Evolutionary conservation across 2,113 vertebrate genomes (phyloP), one percentile per base, ranked within the genome.

Genomic region (Odontesthes bonariensis): DNA sequence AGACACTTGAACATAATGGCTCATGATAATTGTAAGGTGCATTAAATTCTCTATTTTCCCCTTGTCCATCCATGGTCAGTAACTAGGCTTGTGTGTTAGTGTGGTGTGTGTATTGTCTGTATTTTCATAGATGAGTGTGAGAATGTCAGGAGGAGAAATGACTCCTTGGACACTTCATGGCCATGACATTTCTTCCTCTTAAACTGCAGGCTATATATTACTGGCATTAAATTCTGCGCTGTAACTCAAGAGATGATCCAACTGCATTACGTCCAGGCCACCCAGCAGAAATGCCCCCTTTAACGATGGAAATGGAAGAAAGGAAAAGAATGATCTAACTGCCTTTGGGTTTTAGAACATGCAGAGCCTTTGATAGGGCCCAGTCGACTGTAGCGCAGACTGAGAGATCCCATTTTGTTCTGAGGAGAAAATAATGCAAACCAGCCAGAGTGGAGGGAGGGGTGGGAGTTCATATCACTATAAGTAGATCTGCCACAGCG

Each of bases 401-500:
- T 77, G 81, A 89, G 74, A 90, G 81, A 87, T 87, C 83, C 70
- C 83, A 80, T 83, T 89, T 75, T 80, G 69, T 63, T 82, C 67
- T 76, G 42, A 89, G 84, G 84, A 83, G 82, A 83, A 88, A 72
- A 81, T 91, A 89, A 90, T 91, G 85, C 69, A 81, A 88, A 86
- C 69, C 87, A 91, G 84, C 52, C 70, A 5, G 60, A 32, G 17
- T 54, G 27, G 20, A 49, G 51, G 32, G 46, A 42, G 52, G 42
- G 54, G 64, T 19, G 57, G 58, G 78, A 57, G 66, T 62, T 67
- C 66, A 71, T 67, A 61, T 73, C 64, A 20, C 65, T 63, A 51
- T 40, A 32, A 57, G 78, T 68, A 71, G 75, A 76, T 69, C 16
- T 73, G 82, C 80, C 75, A 74, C 62, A 51, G 83, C 23, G 11